Base-by-base conservation (phyloP, 2,113 vertebrate genomes). In the Dipodomys spectabilis region DNA sequence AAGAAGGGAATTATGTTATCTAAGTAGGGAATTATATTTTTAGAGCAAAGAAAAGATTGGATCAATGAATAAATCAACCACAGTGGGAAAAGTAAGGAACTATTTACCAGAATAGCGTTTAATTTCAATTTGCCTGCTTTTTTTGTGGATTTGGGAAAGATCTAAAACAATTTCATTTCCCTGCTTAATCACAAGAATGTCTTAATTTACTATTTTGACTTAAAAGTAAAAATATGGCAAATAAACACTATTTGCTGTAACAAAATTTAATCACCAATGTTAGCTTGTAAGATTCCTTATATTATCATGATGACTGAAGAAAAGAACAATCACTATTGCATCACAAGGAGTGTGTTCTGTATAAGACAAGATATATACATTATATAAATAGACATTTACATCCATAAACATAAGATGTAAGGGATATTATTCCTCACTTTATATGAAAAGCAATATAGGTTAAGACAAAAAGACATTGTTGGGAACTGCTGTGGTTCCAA, bases 111-210 rank as follows among this genome's bases (percentile, higher is more conserved):
- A 10, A n/a, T 20, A 81, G 9, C 81, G 65, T 83, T 84, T 72
- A 57, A 16, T 82, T 88, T 86, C 20, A 20, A 44, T 78, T 45
- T 84, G 77, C 44, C 44, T 91, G 12, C 18, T 91, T 94, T 86
- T 86, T 79, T 60, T 86, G 3, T 91, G 28, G 25, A 74, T 39
- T 32, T 44, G 23, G 28, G n/a, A 85, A 35, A 68, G 49, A n/a
- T n/a, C 19, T 81, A 71, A 78, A 82, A 64, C 28, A 5, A 62
- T 62, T 62, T 89, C 18, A 15, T 68, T n/a, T 49, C 12, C 49
- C 49, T 49, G 49, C 9, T 49, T 49, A 49, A 49, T 49, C 2
- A 49, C 49, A 49, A 49, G 12, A 49, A 49, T 49, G 49, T 11
- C 49, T 49, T 12, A 49, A 49, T 49, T 11, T 49, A 49, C 49